Evolutionary conservation across 2,888 invertebrate species (phyloP).

Genomic region (Brachypalpus laphriformis): DNA sequence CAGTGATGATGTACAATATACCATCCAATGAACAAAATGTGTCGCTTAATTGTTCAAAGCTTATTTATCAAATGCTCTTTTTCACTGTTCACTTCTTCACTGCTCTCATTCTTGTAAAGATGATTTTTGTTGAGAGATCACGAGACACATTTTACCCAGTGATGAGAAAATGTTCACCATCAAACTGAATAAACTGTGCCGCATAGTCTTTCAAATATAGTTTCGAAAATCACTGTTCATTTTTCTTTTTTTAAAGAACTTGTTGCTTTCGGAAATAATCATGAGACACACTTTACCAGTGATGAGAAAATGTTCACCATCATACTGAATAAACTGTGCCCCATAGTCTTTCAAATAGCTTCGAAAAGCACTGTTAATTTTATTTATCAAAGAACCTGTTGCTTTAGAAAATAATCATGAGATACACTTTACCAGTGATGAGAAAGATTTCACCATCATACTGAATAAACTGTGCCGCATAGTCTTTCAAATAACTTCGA

Average conservation of each 20-base stretch:
- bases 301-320: conserved; percentile 19
- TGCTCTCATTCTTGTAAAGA: neutral
- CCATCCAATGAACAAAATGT: conserved; percentile 78
- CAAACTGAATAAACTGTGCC: conserved; percentile 56
- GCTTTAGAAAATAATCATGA: too few species aligned
- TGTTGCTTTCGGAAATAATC: too few species aligned
- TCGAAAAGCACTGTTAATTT: too few species aligned
- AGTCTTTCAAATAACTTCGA: conserved; percentile 7
- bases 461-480: conserved; percentile 52
- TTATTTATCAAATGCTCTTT: neutral
- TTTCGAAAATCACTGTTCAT: neutral
- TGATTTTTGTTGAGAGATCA: conserved; percentile 18
- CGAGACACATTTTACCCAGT: conserved; percentile 67
- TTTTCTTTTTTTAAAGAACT: neutral
- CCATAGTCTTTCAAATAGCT: too few species aligned
- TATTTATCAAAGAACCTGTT: too few species aligned
- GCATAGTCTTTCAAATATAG: conserved; percentile 22
- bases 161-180: conserved; percentile 58
- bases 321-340: too few species aligned
- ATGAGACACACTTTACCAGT: conserved; percentile 68
- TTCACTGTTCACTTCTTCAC: neutral
- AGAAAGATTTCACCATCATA: conserved; percentile 60
- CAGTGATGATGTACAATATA: conserved; percentile 78
- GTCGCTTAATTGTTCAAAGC: conserved; percentile 75
- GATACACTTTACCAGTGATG: too few species aligned